Conservation (phyloP, 2,797 vertebrate species). For the Novumbra hubbsi region DNA sequence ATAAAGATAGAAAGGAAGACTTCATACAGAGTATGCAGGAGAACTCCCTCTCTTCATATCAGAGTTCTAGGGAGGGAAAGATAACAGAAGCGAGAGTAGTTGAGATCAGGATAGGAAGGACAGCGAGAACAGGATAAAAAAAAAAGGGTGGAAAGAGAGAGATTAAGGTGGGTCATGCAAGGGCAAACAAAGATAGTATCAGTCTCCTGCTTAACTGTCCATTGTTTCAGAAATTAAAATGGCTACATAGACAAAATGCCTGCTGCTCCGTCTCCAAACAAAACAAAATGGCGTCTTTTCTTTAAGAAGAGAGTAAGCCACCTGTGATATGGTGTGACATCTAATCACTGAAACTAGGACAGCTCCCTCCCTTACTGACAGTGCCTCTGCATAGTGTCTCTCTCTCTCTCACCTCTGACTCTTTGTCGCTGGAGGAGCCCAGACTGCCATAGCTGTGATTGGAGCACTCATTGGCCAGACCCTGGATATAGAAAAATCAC, state of each 20-base stretch:
- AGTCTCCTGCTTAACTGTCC: neutral
- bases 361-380: neutral
- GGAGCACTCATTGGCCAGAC: conserved; percentile 95
- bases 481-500: conserved; percentile 66
- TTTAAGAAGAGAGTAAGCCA: neutral
- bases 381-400: conserved; percentile 2
- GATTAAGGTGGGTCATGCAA: neutral
- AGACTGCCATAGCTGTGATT: conserved; percentile 99
- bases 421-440: conserved; percentile 98
- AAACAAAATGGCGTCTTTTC: neutral
- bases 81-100: neutral
- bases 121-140: neutral
- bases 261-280: neutral
- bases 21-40: conserved; percentile 79
- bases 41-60: conserved; percentile 80
- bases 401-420: conserved; percentile 88
- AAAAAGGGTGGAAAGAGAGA: neutral
- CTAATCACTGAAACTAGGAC: conserved; percentile 1
- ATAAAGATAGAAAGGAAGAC: conserved; percentile 39
- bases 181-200: neutral
- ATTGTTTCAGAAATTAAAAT: conserved; percentile 10
- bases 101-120: conserved; percentile 33
- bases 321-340: conserved; percentile 3
- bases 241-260: conserved; percentile 8
- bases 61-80: conserved; percentile 60